phyloP scores from a whole-genome alignment of 2,888 invertebrate genomes.

The Leptinotarsa tumamoca region DNA sequence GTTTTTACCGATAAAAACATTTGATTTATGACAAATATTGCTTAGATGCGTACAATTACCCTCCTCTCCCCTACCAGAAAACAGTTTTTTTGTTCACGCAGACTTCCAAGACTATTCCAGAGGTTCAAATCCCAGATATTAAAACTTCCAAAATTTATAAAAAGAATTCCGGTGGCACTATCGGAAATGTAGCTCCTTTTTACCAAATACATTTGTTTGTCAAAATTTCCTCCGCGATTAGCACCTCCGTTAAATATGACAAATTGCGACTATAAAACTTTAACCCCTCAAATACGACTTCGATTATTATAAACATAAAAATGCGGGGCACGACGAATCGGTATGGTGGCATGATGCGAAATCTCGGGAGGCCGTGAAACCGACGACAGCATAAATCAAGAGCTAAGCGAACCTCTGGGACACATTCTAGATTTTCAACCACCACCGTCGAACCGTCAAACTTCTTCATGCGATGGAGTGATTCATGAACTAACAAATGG shows the following conservation, averaged over 20 bases:
- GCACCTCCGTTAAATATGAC: slow-evolving; percentile 33
- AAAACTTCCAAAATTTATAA: no score
- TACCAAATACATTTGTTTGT: not conserved
- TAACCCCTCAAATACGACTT: slow-evolving; percentile 33
- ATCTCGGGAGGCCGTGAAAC: slow-evolving; percentile 38
- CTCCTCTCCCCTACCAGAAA: no score
- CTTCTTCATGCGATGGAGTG: slow-evolving; percentile 42
- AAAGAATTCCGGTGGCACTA: no score
- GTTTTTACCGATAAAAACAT: no score
- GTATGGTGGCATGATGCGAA: slow-evolving; percentile 43
- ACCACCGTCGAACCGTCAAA: slow-evolving; percentile 30
- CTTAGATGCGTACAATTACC: no score
- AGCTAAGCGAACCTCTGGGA: slow-evolving; percentile 59
- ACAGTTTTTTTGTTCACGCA: no score
- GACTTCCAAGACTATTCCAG: no score
- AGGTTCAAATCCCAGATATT: no score
- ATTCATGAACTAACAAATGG: slow-evolving; percentile 60
- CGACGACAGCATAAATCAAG: slow-evolving; percentile 55
- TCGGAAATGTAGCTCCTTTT: no score
- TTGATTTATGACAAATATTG: no score
- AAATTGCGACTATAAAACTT: slow-evolving; percentile 38
- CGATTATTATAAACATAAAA: slow-evolving; percentile 44
- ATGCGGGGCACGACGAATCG: slow-evolving; percentile 42
- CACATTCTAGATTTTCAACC: slow-evolving; percentile 53
- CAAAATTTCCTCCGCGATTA: not conserved